These are phyloP conservation scores for Rutpela maculata DNA, from an alignment of 2,888 invertebrate species.

Conservation along the genomic window DNA sequence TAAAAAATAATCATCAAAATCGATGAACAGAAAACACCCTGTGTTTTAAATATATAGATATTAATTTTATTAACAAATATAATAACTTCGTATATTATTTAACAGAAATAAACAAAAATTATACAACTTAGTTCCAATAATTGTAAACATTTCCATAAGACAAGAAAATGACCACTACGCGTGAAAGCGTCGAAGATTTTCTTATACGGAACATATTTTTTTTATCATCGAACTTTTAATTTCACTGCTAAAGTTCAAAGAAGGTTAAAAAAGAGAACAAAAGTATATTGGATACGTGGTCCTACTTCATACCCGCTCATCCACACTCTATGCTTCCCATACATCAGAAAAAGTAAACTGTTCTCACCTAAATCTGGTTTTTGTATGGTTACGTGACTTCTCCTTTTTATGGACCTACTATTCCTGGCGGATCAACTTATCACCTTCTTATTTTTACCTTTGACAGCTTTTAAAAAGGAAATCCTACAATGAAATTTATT, in stretches of 20 bases:
- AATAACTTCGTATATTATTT: too few relatives aligned
- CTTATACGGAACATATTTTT: not conserved
- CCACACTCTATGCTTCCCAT: slow-evolving; percentile 17
- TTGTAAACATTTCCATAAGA: too few relatives aligned
- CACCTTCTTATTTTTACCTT: slow-evolving; percentile 35
- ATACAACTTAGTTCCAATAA: too few relatives aligned
- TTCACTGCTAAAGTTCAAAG: not conserved
- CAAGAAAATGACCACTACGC: not conserved
- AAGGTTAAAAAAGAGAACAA: not conserved
- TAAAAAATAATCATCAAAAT: too few relatives aligned
- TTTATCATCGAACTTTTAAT: slow-evolving; percentile 15
- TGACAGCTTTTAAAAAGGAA: slow-evolving; percentile 23
- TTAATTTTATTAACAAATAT: too few relatives aligned
- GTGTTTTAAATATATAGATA: too few relatives aligned
- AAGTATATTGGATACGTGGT: slow-evolving; percentile 16
- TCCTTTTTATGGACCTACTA: slow-evolving; percentile 19
- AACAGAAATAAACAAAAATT: too few relatives aligned
- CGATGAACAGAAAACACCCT: too few relatives aligned
- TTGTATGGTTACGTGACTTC: slow-evolving; percentile 30
- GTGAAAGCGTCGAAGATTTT: not conserved
- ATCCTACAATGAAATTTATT: not conserved
- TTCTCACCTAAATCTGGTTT: slow-evolving; percentile 25
- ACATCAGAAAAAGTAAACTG: slow-evolving; percentile 24
- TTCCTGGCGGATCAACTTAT: slow-evolving; percentile 33
- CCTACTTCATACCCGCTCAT: slow-evolving; percentile 4